Percentiles rank a stretch among this genome's conserved stretches.
Evolutionary conservation across 2,888 invertebrate genomes (phyloP).

Genomic region (Sussaba pulchella): DNA sequence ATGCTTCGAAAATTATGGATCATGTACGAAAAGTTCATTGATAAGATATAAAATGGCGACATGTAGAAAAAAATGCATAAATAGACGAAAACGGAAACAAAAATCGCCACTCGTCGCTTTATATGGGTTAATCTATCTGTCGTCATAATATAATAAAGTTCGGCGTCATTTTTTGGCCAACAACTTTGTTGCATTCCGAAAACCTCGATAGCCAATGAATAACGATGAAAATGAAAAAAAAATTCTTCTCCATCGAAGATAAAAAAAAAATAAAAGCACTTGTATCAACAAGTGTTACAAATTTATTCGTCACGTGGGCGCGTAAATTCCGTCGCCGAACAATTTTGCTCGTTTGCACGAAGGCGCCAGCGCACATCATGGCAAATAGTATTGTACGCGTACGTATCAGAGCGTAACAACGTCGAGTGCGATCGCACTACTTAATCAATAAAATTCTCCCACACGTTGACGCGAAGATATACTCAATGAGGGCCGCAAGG

Average conservation of each 20-base stretch:
- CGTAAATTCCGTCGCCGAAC: conserved; percentile 3
- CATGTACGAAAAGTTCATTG: too few relatives aligned
- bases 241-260: background rate
- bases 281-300: conserved; percentile 13
- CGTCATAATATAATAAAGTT: too few relatives aligned
- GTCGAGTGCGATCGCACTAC: conserved; percentile 12
- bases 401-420: conserved; percentile 15
- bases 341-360: background rate
- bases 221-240: background rate
- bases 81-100: too few relatives aligned
- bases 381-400: background rate
- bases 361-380: background rate
- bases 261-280: too few relatives aligned
- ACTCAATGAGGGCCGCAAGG: background rate
- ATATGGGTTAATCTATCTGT: too few relatives aligned
- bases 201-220: background rate
- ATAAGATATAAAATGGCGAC: too few relatives aligned
- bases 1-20: too few relatives aligned
- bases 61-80: too few relatives aligned
- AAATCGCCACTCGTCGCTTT: too few relatives aligned
- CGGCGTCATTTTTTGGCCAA: too few relatives aligned
- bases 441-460: conserved; percentile 28
- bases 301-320: background rate
- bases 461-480: background rate
- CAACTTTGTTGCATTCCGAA: background rate